These are phyloP conservation scores for Mythimna albipuncta DNA, from an alignment of 2,888 invertebrate species.

Conservation along the genomic window DNA sequence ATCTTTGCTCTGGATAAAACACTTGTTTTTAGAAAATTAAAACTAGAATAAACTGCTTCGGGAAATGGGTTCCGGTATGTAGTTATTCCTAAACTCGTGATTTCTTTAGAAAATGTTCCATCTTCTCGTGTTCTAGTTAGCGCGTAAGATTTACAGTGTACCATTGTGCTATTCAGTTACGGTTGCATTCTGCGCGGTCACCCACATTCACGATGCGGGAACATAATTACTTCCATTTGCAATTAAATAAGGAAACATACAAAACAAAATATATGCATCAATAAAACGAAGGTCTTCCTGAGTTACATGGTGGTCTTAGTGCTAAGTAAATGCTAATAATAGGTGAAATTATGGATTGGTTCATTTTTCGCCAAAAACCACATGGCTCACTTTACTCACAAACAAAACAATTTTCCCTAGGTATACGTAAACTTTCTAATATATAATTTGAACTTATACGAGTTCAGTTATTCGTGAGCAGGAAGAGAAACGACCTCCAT, in stretches of 20 bases:
- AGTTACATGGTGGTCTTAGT: conserved; percentile 7
- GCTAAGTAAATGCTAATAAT: conserved; percentile 32
- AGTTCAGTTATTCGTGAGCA: conserved; percentile 2
- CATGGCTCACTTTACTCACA: neutral
- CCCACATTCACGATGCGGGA: conserved; percentile 11
- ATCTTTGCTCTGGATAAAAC: conserved; percentile 73
- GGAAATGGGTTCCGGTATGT: neutral
- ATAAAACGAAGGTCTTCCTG: neutral
- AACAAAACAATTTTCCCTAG: neutral
- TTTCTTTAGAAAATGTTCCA: conserved; percentile 6
- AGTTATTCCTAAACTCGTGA: neutral
- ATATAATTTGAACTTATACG: neutral
- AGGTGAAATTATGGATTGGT: conserved; percentile 4
- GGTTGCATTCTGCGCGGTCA: neutral
- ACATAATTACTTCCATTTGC: conserved; percentile 7
- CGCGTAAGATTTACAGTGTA: neutral
- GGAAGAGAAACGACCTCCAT: conserved; percentile 4
- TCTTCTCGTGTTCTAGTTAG: neutral
- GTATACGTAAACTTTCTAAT: neutral
- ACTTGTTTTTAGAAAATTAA: neutral
- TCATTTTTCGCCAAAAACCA: neutral
- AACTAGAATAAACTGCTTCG: neutral
- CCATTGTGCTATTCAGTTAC: neutral
- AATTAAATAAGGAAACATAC: conserved; percentile 4
- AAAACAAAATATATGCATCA: conserved; percentile 11